phyloP scores from a whole-genome alignment of 2,113 vertebrate species.

The Nothoprocta pentlandii region DNA sequence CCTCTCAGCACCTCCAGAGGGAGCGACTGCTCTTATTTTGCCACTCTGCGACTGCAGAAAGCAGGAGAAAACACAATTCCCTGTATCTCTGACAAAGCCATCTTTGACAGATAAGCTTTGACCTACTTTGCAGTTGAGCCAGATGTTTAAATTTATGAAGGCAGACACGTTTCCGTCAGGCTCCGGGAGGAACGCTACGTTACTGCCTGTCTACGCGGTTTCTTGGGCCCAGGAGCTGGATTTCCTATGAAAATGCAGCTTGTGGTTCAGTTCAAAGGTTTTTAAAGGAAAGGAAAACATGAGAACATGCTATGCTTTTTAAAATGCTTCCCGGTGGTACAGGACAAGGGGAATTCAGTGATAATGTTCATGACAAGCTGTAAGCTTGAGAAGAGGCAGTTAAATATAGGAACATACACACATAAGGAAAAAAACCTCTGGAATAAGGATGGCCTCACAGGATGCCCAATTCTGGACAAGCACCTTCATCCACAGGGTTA shows the following conservation, averaged over 20 bases:
- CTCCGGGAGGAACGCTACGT: background rate
- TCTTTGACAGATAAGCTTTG: constrained; percentile 42
- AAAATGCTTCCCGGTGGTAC: background rate
- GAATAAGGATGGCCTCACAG: background rate
- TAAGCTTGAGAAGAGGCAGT: background rate
- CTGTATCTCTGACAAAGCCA: background rate
- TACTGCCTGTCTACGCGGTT: background rate
- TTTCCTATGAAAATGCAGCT: background rate
- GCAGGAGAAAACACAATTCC: background rate
- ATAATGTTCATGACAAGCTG: background rate
- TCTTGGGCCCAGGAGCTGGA: background rate
- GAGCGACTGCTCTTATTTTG: background rate
- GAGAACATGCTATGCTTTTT: constrained; percentile 4
- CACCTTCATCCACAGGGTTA: background rate
- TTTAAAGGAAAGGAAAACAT: constrained; percentile 46
- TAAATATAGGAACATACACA: background rate
- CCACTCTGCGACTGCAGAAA: background rate
- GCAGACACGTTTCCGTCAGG: background rate
- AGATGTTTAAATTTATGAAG: constrained; percentile 45
- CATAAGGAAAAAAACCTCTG: background rate
- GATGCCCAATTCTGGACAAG: background rate
- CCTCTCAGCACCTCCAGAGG: background rate
- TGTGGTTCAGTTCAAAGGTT: background rate
- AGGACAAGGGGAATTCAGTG: background rate
- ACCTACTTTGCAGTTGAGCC: constrained; percentile 12